phyloP scores from a whole-genome alignment of 2,113 vertebrate species.

The Phylloscopus trochiloides region DNA sequence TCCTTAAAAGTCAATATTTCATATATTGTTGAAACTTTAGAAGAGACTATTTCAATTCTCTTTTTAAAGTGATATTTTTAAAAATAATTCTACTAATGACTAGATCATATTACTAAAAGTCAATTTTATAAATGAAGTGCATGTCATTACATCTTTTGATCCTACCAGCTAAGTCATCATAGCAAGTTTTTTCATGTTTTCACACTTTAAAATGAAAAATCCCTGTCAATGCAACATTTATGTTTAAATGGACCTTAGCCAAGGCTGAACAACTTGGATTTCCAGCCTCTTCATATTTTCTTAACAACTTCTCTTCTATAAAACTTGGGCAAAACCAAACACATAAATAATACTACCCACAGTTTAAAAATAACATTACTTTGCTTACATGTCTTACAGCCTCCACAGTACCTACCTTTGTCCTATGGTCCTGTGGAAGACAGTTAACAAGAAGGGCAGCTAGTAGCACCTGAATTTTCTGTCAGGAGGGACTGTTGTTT shows the following conservation, averaged over 20 bases:
- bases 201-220: not conserved
- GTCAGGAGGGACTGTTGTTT: not conserved
- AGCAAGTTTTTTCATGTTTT: not conserved
- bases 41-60: not conserved
- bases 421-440: not conserved
- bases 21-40: not conserved
- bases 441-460: not conserved
- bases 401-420: not conserved
- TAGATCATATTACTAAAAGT: not conserved
- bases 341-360: not conserved
- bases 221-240: not conserved
- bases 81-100: not conserved
- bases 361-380: not conserved
- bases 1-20: not conserved
- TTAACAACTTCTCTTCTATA: not conserved
- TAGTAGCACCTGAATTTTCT: not conserved
- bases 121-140: not conserved
- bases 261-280: not conserved
- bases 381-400: not conserved
- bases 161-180: not conserved
- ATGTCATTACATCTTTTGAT: not conserved
- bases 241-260: not conserved
- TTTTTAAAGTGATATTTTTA: not conserved
- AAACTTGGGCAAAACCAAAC: not conserved
- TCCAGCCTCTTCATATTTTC: not conserved